A percentile compares a stretch with the other conserved stretches of the same genome.
Conservation (phyloP, 2,113 vertebrate species). For the Struthio camelus region DNA sequence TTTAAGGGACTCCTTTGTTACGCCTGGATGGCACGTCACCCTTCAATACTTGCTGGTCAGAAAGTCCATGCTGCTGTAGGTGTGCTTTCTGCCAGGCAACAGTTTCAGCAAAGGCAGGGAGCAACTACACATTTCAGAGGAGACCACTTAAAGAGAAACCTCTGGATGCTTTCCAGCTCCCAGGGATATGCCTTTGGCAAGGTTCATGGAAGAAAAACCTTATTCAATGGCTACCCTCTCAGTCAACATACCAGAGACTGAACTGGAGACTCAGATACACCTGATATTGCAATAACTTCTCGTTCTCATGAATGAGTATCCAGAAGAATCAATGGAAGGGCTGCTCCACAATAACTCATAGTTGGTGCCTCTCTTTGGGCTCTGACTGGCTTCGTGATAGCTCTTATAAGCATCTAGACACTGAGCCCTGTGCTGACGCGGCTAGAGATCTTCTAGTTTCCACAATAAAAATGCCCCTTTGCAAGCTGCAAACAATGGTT, state of each 20-base stretch:
- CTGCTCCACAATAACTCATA: not conserved
- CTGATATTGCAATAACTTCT: not conserved
- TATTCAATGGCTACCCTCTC: not conserved
- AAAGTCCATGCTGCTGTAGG: not conserved
- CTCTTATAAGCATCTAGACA: not conserved
- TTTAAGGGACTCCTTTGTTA: not conserved
- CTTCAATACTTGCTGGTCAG: not conserved
- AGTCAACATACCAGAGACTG: not conserved
- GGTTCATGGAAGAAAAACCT: not conserved
- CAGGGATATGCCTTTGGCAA: not conserved
- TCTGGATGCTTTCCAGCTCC: not conserved
- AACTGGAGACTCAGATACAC: not conserved
- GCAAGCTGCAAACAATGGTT: not conserved
- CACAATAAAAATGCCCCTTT: not conserved
- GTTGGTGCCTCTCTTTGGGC: not conserved
- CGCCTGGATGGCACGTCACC: rapidly evolving
- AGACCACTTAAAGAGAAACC: not conserved
- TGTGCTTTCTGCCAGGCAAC: not conserved
- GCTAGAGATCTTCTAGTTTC: not conserved
- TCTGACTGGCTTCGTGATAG: not conserved
- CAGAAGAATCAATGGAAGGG: not conserved
- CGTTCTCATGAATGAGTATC: not conserved
- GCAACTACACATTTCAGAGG: not conserved
- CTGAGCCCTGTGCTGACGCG: not conserved
- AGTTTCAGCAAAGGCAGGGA: not conserved